Evolutionary conservation across 2,113 vertebrate species (phyloP).

Genomic region (Pagrus major): DNA sequence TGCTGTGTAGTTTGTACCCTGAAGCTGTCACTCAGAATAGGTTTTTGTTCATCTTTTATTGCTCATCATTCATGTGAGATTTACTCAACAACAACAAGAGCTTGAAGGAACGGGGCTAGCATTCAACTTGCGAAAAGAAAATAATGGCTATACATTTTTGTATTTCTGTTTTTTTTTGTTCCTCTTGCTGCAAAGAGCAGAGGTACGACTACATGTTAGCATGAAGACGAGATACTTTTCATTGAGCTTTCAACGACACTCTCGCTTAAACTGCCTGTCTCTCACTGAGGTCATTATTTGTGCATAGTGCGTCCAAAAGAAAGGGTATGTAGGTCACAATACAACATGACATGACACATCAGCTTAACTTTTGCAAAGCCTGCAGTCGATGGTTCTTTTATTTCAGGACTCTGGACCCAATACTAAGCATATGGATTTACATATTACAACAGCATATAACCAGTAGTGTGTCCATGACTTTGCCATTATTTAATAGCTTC

Average conservation of each 20-base stretch:
- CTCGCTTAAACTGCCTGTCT: constrained; percentile 28
- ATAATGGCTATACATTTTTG: too few relatives aligned
- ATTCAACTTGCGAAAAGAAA: neutral
- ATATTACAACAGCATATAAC: neutral
- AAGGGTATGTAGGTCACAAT: constrained; percentile 2
- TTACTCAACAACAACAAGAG: too few relatives aligned
- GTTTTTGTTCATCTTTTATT: neutral
- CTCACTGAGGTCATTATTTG: constrained; percentile 29
- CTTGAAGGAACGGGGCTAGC: neutral
- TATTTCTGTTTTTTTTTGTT: neutral
- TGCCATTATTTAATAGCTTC: neutral
- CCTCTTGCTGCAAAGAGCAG: neutral
- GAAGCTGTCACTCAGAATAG: neutral
- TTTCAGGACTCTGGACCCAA: neutral
- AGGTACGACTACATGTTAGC: neutral
- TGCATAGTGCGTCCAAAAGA: constrained; percentile 19
- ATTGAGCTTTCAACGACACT: constrained; percentile 30
- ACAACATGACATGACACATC: constrained; percentile 30
- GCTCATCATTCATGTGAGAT: neutral
- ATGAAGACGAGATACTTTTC: constrained; percentile 16
- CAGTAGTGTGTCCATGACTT: neutral
- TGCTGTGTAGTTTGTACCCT: neutral
- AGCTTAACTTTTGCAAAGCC: constrained; percentile 7
- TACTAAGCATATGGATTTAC: neutral
- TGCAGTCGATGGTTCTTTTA: neutral